Percentiles rank a stretch among this genome's conserved stretches.
Evolutionary conservation across 2,888 invertebrate genomes (phyloP).

Genomic region (Spodoptera exigua): DNA sequence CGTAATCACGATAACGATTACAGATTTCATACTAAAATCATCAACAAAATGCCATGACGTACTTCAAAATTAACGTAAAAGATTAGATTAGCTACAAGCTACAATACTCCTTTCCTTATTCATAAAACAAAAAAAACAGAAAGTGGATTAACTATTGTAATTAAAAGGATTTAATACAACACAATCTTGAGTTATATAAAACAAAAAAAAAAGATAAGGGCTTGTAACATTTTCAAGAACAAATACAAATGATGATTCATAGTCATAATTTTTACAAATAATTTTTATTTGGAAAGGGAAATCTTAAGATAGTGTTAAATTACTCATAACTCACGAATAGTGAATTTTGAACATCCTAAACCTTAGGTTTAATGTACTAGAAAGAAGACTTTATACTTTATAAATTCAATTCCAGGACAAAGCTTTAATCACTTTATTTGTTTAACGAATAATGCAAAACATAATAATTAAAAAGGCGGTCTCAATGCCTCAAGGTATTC

Average conservation of each 20-base stretch:
- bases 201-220: conserved; percentile 33
- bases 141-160: conserved; percentile 22
- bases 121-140: conserved; percentile 30
- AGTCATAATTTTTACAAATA: conserved; percentile 4
- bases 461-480: too few relatives aligned
- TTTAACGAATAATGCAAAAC: too few relatives aligned
- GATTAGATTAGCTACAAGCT: conserved; percentile 39
- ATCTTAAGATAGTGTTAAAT: conserved; percentile 16
- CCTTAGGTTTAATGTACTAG: not conserved
- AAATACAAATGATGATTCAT: conserved; percentile 25
- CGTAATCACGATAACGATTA: conserved; percentile 10
- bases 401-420: too few relatives aligned
- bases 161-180: too few relatives aligned
- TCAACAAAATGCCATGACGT: conserved; percentile 6
- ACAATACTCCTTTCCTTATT: not conserved
- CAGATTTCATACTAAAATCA: conserved; percentile 1
- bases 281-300: conserved; percentile 15
- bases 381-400: not conserved
- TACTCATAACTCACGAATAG: conserved; percentile 20
- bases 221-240: conserved; percentile 17
- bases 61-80: conserved; percentile 13
- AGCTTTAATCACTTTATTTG: too few relatives aligned
- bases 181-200: not conserved
- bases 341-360: conserved; percentile 1
- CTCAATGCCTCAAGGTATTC: too few relatives aligned